Evolutionary conservation across 2,888 invertebrate genomes (phyloP), one percentile per base, ranked within the genome.

Genomic region (Octonoba sinensis): DNA sequence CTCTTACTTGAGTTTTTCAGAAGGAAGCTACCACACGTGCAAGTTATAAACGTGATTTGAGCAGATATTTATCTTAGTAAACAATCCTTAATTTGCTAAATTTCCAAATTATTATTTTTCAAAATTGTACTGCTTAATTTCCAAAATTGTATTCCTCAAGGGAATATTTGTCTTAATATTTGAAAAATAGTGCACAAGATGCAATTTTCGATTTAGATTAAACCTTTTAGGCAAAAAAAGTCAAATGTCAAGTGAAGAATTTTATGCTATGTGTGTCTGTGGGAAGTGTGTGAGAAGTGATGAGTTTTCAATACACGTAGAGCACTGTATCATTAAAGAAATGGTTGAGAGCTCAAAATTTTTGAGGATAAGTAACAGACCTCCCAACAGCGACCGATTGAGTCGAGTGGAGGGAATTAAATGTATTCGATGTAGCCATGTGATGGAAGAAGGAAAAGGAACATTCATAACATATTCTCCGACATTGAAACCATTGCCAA

Each of bases 351-450:
- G 46, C 46, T 22, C 44, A 2, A 13, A 16, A 13, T 27, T 16
- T 15, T 44, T 62, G 46, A 62, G 46, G 62, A 62, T 62, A n/a
- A 62, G 44, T 44, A 62, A 44, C 18, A n/a, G 18, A 44, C 16
- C n/a, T 18, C 8, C 6, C 8, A 3, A 54, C 15, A 8, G 15
- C 2, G 15, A 56, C 18, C 12, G 20, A 20, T 12, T 0, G 11
- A 13, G 8, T 20, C 36, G 36, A 18, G 44, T 54, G 8, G 12
- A 18, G 11, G 20, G n/a, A 8, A 36, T 24, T 12, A 51, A 16
- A 4, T 73, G 73, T 24, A 22, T 73, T 1, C 54, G 73, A 46
- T 73, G 73, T 57, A 65, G 64, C 15, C 46, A 27, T 47, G 24
- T 15, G 6, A 64, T 73, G 22, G n/a, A 47, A 13, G 56, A 54